These are phyloP conservation scores for Brachionus asplanchnoidis DNA, from an alignment of 1,140 invertebrate genomes.

Conservation along the genomic window DNA sequence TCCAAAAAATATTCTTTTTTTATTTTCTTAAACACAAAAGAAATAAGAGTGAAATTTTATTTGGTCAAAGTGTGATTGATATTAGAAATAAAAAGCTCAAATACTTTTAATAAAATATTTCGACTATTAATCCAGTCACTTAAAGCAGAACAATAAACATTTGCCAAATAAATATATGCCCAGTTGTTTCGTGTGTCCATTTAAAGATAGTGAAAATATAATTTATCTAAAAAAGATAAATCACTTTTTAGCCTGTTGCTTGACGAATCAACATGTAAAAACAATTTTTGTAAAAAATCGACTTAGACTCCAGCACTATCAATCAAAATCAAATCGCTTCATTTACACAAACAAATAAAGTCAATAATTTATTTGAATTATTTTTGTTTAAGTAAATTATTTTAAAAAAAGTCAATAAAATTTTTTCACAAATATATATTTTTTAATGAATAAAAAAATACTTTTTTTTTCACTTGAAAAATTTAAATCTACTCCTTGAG, in stretches of 20 bases:
- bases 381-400: not conserved
- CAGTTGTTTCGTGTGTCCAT: not conserved
- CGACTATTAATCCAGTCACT: not conserved
- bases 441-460: too few relatives aligned
- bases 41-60: not conserved
- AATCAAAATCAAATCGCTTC: not conserved
- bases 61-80: not conserved
- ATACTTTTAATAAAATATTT: not conserved
- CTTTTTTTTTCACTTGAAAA: too few relatives aligned
- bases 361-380: not conserved
- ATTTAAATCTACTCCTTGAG: too few relatives aligned
- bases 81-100: not conserved
- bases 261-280: not conserved
- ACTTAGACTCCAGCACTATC: not conserved
- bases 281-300: not conserved
- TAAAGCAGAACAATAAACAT: not conserved
- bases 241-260: not conserved
- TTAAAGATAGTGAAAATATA: not conserved
- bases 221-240: not conserved
- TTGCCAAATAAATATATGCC: not conserved
- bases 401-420: not conserved
- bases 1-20: not conserved
- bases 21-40: not conserved
- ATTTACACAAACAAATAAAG: not conserved
- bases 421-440: too few relatives aligned